Evolutionary conservation across 2,113 vertebrate species (phyloP), one percentile per base, ranked within the genome.

Genomic region (Notothenia rossii): DNA sequence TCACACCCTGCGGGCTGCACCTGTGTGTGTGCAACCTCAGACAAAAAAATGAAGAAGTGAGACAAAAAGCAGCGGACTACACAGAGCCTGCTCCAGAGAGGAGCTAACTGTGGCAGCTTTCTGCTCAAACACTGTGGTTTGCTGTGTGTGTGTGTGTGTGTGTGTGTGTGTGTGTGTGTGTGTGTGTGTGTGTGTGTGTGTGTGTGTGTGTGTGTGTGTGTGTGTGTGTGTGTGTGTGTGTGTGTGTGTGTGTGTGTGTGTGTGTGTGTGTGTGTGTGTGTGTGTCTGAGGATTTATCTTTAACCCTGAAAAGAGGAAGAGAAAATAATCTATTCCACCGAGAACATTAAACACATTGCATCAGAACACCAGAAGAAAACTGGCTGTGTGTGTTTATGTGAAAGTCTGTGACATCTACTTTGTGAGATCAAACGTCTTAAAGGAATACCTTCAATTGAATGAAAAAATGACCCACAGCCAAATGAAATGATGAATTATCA

Each of bases 21-120:
- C 90, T 89, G 90, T 88, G 89, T 55, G 69, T 77, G 84, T 85
- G 71, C 59, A 74, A 72, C 67, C 84, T 88, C 75, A 62, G 59
- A 33, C 3, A 65, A 86, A 88, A 75, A 50, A 50, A 88, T 80
- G 77, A 90, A 90, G 90, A 91, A 87, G 84, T 90, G 88, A 91
- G 82, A 91, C 12, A 55, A 81, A 77, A 5, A 67, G 33, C 53
- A 81, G 72, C 22, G 5, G 55, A 68, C 33, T 17, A 72, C 72
- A 46, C 48, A 67, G 76, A 61, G 72, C 59, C 62, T 69, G 73
- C 58, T 79, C 74, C 83, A 29, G 25, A 29, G 25, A 29, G 25
- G 3, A 68, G 12, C 61, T 81, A 77, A 85, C 77, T 67, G 59
- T 85, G 82, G 81, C 82, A 85, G 4, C 46, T 70, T 81, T 73